phyloP scores from a whole-genome alignment of 2,113 vertebrate genomes.

The Pipra filicauda region DNA sequence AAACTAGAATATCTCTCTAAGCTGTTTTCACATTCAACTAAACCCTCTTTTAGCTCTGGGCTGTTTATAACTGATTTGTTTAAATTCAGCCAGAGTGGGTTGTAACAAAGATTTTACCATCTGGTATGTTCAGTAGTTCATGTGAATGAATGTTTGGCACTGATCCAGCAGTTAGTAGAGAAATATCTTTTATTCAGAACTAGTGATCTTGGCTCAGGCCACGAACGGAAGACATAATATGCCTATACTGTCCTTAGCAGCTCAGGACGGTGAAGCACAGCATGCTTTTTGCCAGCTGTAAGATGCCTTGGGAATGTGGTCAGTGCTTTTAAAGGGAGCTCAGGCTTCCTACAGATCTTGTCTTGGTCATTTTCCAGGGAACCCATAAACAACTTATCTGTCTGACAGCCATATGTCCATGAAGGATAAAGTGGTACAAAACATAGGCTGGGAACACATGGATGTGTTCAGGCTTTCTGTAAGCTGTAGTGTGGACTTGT shows the following conservation, averaged over 20 bases:
- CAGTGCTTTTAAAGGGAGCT: not conserved
- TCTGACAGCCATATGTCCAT: not conserved
- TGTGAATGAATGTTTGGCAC: constrained; percentile 27
- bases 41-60: constrained; percentile 9
- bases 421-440: not conserved
- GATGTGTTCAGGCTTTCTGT: not conserved
- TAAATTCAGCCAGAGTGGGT: constrained; percentile 2
- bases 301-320: not conserved
- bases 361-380: not conserved
- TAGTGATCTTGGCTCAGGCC: not conserved
- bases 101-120: constrained; percentile 28
- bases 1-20: not conserved
- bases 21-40: not conserved
- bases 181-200: constrained; percentile 6
- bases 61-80: constrained; percentile 31
- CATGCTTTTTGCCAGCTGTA: not conserved
- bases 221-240: not conserved
- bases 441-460: not conserved
- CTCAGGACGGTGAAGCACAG: not conserved
- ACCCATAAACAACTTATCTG: not conserved
- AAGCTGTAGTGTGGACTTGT: not conserved
- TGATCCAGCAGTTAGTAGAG: not conserved
- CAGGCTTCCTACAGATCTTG: not conserved
- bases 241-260: not conserved
- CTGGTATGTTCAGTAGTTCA: constrained; percentile 26